phyloP scores from a whole-genome alignment of 2,888 invertebrate genomes.

The Clanis bilineata region DNA sequence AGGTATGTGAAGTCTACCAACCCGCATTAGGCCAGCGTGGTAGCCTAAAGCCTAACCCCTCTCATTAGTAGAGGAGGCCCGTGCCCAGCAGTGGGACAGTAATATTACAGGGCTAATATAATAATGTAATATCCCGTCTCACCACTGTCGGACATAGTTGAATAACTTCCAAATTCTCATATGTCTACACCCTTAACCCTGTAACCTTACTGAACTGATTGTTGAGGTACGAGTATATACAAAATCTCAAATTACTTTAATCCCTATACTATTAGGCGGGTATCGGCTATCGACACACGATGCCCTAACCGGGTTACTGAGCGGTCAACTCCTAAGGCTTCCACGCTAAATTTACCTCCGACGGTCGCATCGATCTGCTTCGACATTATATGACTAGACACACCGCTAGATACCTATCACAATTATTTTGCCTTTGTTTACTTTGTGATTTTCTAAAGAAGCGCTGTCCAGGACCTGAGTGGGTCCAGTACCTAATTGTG shows the following conservation, averaged over 20 bases:
- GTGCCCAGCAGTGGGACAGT: too few species aligned
- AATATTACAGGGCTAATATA: too few species aligned
- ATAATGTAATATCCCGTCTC: too few species aligned
- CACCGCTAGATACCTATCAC: neutral
- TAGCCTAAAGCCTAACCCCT: too few species aligned
- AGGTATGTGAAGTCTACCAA: too few species aligned
- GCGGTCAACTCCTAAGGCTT: neutral
- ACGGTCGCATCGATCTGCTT: neutral
- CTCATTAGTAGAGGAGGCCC: too few species aligned
- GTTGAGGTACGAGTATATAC: neutral
- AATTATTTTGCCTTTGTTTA: neutral
- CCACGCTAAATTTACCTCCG: neutral
- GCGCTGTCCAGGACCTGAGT: neutral
- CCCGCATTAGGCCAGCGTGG: too few species aligned
- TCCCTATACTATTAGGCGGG: neutral
- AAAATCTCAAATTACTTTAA: neutral
- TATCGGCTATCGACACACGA: neutral
- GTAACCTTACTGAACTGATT: too few species aligned
- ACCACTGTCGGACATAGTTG: too few species aligned
- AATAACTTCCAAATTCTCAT: too few species aligned
- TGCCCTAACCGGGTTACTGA: conserved; percentile 1
- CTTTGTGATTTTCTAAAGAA: neutral
- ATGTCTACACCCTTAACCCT: too few species aligned
- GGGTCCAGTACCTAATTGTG: neutral
- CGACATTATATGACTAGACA: neutral